Base-by-base conservation (phyloP, 2,797 vertebrate species). In the Crocodylus rhombifer region DNA sequence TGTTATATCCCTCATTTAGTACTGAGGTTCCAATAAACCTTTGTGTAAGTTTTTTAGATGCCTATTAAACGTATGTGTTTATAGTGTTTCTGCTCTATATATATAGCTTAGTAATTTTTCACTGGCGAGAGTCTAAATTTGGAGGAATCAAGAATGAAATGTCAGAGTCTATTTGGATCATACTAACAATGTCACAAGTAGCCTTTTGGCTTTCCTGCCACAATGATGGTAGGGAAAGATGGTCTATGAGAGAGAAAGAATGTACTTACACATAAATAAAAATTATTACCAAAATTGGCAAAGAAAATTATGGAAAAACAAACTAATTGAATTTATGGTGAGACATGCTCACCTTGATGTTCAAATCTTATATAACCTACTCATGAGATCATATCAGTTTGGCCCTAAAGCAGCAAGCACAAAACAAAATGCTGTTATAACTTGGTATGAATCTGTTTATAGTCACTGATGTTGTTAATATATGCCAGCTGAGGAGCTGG, bases 201-300 rank as follows among this genome's bases (percentile, higher is more conserved):
- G n/a, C 75, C 23, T 33, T 14, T 86, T 63, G 23, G 28, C 91
- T 84, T 88, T 93, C 88, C 82, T 85, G 13, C 51, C 84, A 42
- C 1, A 77, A 30, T 73, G 78, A 36, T 55, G 67, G 76, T 69
- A 76, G 60, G 86, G 6, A 4, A 42, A 74, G 14, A n/a, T 12
- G 11, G 30, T 18, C 28, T 74, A 7, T 58, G 80, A 84, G 55
- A 89, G 5, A 75, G 14, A 76, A 83, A 65, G 84, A 60, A 42
- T 42, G 42, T 82, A 80, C 57, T 87, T 73, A 51, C 77, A 86
- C 58, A 42, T 62, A 79, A 51, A 62, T 77, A 89, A 18, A 74
- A 11, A 60, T 23, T 91, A 55, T 20, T 77, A 87, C 83, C 4
- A 71, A 4, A 67, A 80, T 84, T 91, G 91, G 7, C 58, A 89